These are phyloP conservation scores for Rhadina sibilatrix DNA, from an alignment of 2,113 vertebrate genomes.

Conservation along the genomic window DNA sequence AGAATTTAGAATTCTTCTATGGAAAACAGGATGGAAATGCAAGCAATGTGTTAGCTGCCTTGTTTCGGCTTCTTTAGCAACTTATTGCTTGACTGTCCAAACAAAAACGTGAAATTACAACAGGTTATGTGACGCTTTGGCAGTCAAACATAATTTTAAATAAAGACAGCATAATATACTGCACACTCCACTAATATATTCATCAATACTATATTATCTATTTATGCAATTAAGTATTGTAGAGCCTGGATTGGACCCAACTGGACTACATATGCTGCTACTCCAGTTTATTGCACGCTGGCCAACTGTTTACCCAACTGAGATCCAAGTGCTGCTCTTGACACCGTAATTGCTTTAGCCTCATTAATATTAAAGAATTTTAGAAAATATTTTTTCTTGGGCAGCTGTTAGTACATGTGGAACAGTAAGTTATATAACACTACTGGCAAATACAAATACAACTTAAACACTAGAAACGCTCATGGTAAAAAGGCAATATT, in stretches of 20 bases:
- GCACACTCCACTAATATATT: conserved; percentile 40
- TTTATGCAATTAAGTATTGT: conserved; percentile 59
- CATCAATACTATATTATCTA: conserved; percentile 41
- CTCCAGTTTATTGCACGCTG: conserved; percentile 47
- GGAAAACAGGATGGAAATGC: conserved; percentile 13
- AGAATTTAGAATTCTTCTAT: conserved; percentile 7
- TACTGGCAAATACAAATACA: background rate
- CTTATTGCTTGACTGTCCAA: conserved; percentile 50
- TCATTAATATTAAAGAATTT: conserved; percentile 62
- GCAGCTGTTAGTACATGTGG: conserved; percentile 35
- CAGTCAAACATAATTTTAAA: conserved; percentile 20
- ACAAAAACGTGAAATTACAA: conserved; percentile 52
- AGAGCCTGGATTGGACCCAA: conserved; percentile 57
- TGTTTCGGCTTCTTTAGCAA: conserved; percentile 42
- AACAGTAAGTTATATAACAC: conserved; percentile 31
- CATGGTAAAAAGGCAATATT: background rate
- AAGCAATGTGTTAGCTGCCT: conserved; percentile 29
- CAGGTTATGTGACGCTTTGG: conserved; percentile 43
- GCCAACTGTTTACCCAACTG: conserved; percentile 68
- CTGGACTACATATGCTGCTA: conserved; percentile 57
- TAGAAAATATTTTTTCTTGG: conserved; percentile 43
- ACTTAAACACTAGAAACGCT: background rate
- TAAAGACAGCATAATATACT: conserved; percentile 51
- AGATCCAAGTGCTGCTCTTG: conserved; percentile 23
- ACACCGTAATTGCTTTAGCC: conserved; percentile 49